Evolutionary conservation across 2,888 invertebrate genomes (phyloP), one percentile per base, ranked within the genome.

Genomic region (Zaprionus bogoriensis): DNA sequence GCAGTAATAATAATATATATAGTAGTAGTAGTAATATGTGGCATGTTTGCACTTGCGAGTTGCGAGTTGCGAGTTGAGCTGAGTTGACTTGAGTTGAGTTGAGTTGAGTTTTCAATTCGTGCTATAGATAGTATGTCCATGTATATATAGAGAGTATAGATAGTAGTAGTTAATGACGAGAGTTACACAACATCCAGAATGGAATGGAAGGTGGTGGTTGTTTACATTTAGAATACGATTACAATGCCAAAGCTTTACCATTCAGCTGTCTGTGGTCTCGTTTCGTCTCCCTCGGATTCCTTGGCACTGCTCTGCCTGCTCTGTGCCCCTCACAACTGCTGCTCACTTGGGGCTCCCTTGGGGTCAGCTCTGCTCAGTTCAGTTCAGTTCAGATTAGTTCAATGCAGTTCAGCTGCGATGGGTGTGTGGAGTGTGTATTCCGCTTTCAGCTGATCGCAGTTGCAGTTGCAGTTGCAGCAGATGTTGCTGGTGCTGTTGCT

Each of bases 161-260:
- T 60, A 74, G 71, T 60, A 50, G 66, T 71, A 63, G 83, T 79
- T 79, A 79, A 80, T 86, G 76, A 60, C 83, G 69, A 85, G 45
- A 65, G 66, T 86, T 76, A 83, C 84, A 86, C 87, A 86, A 86
- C 86, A 86, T 80, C 86, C 80, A 73, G 41, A 72, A 60, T 75
- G 76, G 58, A 65, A 77, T 72, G 74, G 60, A 50, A 53, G 52
- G 27, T 57, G 47, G 48, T 67, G 63, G 52, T 66, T 54, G 51
- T 62, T 54, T 52, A 66, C 58, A 61, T 53, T 61, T 63, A 58
- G 41, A 57, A 65, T 58, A 73, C 84, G 67, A 75, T 64, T 58
- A 74, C 60, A 69, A 78, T 65, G 72, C 75, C 79, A 77, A 67
- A 63, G 64, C 45, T 78, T 80, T 80, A 80, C 80, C 80, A 86